Evolutionary conservation across 2,888 invertebrate species (phyloP).

Genomic region (Hemicrepidius hirtus): DNA sequence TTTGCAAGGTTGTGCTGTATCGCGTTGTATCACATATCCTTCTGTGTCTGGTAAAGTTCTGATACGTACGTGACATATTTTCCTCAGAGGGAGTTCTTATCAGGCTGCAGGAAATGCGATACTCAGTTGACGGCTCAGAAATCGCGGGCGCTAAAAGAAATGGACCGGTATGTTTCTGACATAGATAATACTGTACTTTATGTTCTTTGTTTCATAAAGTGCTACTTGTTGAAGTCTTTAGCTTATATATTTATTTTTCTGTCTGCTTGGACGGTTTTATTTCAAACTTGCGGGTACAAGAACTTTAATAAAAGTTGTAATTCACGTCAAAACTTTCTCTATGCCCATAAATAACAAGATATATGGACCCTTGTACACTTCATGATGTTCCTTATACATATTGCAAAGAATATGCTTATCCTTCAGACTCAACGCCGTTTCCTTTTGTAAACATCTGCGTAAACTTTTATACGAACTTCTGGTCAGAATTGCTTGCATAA

Average conservation of each 20-base stretch:
- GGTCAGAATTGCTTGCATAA: slow-evolving; percentile 16
- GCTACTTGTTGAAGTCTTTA: slow-evolving; percentile 51
- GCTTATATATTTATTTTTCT: slow-evolving; percentile 44
- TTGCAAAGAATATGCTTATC: slow-evolving; percentile 42
- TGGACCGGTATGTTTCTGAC: slow-evolving; percentile 54
- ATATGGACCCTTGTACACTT: slow-evolving; percentile 45
- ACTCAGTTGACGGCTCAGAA: slow-evolving; percentile 50
- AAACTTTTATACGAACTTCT: slow-evolving; percentile 21
- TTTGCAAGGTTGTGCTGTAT: slow-evolving; percentile 37
- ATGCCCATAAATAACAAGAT: slow-evolving; percentile 49
- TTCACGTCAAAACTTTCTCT: slow-evolving; percentile 50
- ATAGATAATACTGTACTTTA: slow-evolving; percentile 55
- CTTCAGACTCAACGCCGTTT: slow-evolving; percentile 3
- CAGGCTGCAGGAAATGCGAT: slow-evolving; percentile 50
- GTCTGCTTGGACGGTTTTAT: slow-evolving; percentile 44
- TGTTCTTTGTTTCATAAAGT: slow-evolving; percentile 47
- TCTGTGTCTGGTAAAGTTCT: slow-evolving; percentile 54
- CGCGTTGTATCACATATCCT: slow-evolving; percentile 56
- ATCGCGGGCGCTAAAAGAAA: slow-evolving; percentile 54
- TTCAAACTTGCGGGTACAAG: slow-evolving; percentile 33
- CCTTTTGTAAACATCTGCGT: slow-evolving; percentile 26
- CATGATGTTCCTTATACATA: slow-evolving; percentile 48
- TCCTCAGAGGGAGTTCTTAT: slow-evolving; percentile 55
- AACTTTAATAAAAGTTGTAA: slow-evolving; percentile 54
- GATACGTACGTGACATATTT: slow-evolving; percentile 61